A percentile compares a stretch with the other conserved stretches of the same genome.
Conservation (phyloP, 1,140 invertebrate genomes). For the Marisa cornuarietis region DNA sequence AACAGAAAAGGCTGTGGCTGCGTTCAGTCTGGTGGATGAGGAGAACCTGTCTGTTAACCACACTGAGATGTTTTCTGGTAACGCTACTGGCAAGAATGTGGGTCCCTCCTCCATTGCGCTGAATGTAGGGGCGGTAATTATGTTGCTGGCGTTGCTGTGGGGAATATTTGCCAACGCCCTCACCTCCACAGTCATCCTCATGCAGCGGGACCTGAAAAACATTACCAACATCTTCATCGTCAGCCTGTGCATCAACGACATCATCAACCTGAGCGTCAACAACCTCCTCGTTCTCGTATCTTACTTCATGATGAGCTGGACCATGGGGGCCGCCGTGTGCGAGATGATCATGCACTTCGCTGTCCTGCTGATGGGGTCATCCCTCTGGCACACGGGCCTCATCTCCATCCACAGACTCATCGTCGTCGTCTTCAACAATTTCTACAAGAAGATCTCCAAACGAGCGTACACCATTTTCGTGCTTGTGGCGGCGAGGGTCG, state of each 20-base stretch:
- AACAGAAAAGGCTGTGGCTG: constrained; percentile 13
- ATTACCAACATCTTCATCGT: constrained; percentile 64
- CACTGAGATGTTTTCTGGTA: not conserved
- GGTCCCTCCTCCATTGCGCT: constrained; percentile 49
- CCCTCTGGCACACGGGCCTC: constrained; percentile 64
- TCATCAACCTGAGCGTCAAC: constrained; percentile 62
- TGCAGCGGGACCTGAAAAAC: constrained; percentile 54
- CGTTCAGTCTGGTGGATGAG: not conserved
- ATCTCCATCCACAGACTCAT: constrained; percentile 65
- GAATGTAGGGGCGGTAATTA: constrained; percentile 52
- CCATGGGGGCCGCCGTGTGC: constrained; percentile 55
- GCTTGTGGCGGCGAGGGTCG: constrained; percentile 56
- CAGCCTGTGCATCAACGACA: constrained; percentile 65
- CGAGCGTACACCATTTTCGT: constrained; percentile 61
- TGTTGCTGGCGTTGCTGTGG: constrained; percentile 47
- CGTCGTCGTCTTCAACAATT: constrained; percentile 63
- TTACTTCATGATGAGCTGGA: constrained; percentile 59
- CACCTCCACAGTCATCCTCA: constrained; percentile 49
- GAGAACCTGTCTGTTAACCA: constrained; percentile 8
- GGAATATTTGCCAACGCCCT: constrained; percentile 59
- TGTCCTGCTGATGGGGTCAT: constrained; percentile 60
- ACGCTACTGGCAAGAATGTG: not conserved
- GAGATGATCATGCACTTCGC: constrained; percentile 61
- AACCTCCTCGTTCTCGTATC: constrained; percentile 63
- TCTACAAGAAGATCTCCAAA: constrained; percentile 63